Conservation (phyloP, 2,113 vertebrate species). For the Protobothrops mucrosquamatus region DNA sequence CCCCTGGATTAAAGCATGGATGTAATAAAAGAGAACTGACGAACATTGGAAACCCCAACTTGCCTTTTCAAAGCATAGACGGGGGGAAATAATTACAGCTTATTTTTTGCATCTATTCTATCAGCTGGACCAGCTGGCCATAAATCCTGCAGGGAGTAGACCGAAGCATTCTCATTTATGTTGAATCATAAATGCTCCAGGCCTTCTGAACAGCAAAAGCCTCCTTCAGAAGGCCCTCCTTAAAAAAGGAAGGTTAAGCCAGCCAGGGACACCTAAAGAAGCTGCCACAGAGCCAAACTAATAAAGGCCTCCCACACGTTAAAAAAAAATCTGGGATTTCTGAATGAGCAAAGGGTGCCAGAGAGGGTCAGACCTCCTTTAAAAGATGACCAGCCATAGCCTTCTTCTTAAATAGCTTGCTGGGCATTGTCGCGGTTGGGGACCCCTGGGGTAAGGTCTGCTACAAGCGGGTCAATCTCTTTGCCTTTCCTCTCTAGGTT, state of each 20-base stretch:
- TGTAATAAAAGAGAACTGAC: background rate
- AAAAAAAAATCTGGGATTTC: background rate
- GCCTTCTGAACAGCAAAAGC: background rate
- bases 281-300: no score
- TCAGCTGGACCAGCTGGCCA: background rate
- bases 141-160: slow-evolving; percentile 12
- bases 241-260: background rate
- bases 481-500: slow-evolving; percentile 49
- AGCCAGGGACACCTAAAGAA: background rate
- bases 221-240: background rate
- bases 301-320: background rate
- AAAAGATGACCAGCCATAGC: background rate
- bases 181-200: background rate
- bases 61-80: background rate
- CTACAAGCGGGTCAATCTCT: background rate
- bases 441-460: no score
- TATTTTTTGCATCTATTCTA: background rate
- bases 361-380: background rate
- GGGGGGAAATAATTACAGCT: background rate
- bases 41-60: background rate
- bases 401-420: background rate
- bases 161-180: slow-evolving; percentile 1
- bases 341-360: background rate
- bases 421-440: no score
- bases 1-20: background rate